Conservation (phyloP, 2,797 vertebrate species). For the Catamblyrhynchus diadema region DNA sequence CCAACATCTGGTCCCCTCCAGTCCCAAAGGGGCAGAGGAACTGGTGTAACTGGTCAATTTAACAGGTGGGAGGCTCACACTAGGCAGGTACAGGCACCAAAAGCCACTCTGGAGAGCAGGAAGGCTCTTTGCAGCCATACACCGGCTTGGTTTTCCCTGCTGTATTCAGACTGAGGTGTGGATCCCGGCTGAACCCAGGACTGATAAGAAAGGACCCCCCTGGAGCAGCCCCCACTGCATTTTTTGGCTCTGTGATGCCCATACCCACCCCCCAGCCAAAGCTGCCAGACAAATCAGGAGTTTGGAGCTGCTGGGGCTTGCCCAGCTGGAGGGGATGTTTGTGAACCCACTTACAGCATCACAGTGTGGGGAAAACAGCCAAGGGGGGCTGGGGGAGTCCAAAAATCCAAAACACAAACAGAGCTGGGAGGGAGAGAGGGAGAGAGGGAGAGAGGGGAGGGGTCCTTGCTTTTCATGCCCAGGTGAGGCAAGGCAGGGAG, state of each 20-base stretch:
- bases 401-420: constrained; percentile 39
- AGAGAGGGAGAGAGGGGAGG: background rate
- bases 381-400: background rate
- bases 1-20: background rate
- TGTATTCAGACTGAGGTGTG: background rate
- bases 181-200: background rate
- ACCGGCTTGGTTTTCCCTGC: background rate
- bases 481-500: background rate
- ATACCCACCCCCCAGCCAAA: background rate
- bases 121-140: background rate
- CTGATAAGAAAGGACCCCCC: background rate
- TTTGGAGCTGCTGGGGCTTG: background rate
- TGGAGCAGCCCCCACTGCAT: background rate
- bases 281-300: background rate
- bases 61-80: background rate
- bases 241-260: background rate
- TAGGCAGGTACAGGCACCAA: background rate
- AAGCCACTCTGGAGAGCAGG: background rate
- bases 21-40: background rate
- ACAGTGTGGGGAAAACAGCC: background rate
- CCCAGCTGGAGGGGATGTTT: background rate
- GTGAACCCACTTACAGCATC: constrained; percentile 22
- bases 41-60: background rate
- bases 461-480: background rate
- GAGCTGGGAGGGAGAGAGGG: background rate